Evolutionary conservation across 2,113 vertebrate species (phyloP).

Genomic region (Ailuropoda melanoleuca): DNA sequence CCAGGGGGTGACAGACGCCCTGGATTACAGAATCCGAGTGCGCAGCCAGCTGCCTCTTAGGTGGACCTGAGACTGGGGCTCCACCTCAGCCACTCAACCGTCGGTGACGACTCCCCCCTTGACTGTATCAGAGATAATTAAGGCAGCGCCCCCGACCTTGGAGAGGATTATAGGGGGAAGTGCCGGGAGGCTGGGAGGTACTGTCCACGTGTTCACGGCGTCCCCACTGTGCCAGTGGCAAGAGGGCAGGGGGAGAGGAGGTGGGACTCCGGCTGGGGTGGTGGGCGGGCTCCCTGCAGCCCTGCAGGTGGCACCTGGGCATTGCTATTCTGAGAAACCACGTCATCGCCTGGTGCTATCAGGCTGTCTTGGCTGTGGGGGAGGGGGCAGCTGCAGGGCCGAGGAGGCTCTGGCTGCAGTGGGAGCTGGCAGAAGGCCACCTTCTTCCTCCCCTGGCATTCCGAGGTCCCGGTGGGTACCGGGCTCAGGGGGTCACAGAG

Average conservation of each 20-base stretch:
- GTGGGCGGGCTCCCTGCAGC: not conserved
- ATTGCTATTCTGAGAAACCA: not conserved
- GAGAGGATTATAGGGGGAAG: not conserved
- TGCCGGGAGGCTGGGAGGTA: rapidly evolving
- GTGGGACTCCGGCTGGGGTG: not conserved
- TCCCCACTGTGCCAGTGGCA: rapidly evolving
- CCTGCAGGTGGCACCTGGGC: slow-evolving; percentile 50
- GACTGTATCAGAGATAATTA: not conserved
- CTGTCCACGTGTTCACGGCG: not conserved
- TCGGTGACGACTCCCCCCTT: not conserved
- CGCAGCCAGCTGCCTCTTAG: not conserved
- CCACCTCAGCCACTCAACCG: not conserved
- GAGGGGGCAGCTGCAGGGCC: not conserved
- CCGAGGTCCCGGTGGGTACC: not conserved
- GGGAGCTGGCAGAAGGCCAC: not conserved
- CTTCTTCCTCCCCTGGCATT: not conserved
- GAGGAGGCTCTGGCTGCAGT: not conserved
- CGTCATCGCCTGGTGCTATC: not conserved
- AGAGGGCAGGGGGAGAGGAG: not conserved
- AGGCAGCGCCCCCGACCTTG: not conserved
- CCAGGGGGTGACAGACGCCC: rapidly evolving
- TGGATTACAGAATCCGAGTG: not conserved
- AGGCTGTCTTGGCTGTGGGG: not conserved
- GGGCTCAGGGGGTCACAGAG: not conserved
- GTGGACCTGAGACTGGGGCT: not conserved